Conservation (phyloP, 2,888 invertebrate species). For the Trachelus iudaicus region DNA sequence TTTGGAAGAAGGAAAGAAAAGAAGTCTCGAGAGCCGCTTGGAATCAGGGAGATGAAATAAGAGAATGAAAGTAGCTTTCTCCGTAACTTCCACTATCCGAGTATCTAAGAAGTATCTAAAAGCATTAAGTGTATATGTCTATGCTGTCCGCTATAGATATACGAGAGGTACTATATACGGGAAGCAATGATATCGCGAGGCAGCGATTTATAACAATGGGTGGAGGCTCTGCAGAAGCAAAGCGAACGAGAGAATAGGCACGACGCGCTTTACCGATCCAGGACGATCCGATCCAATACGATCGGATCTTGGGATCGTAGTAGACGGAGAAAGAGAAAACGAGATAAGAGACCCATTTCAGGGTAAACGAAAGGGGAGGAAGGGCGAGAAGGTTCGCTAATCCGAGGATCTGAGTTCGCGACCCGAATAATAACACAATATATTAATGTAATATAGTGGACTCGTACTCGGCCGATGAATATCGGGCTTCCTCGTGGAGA, state of each 20-base stretch:
- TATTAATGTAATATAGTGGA: slow-evolving; percentile 46
- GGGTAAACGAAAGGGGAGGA: neutral
- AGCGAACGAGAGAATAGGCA: slow-evolving; percentile 5
- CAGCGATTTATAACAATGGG: slow-evolving; percentile 29
- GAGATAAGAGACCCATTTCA: slow-evolving; percentile 3
- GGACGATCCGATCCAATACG: slow-evolving; percentile 21
- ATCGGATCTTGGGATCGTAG: slow-evolving; percentile 16
- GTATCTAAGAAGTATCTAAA: no score
- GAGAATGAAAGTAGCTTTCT: neutral
- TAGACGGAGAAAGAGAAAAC: slow-evolving; percentile 17
- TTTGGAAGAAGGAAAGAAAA: neutral
- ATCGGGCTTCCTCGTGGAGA: slow-evolving; percentile 21
- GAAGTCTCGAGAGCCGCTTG: neutral
- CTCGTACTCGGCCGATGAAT: slow-evolving; percentile 38
- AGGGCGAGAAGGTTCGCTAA: slow-evolving; percentile 29
- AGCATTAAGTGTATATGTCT: no score
- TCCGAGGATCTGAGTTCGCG: slow-evolving; percentile 42
- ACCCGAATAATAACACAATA: slow-evolving; percentile 49
- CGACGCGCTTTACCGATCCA: slow-evolving; percentile 6
- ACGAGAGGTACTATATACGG: slow-evolving; percentile 15
- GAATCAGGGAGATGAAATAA: neutral
- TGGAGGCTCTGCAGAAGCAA: slow-evolving; percentile 15
- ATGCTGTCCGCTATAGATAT: neutral
- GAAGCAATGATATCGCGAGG: slow-evolving; percentile 23
- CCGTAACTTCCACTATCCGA: no score